A percentile compares a stretch with the other conserved stretches of the same genome.
These are phyloP conservation scores for Lerema accius DNA, from an alignment of 1,140 invertebrate species.

Conservation along the genomic window DNA sequence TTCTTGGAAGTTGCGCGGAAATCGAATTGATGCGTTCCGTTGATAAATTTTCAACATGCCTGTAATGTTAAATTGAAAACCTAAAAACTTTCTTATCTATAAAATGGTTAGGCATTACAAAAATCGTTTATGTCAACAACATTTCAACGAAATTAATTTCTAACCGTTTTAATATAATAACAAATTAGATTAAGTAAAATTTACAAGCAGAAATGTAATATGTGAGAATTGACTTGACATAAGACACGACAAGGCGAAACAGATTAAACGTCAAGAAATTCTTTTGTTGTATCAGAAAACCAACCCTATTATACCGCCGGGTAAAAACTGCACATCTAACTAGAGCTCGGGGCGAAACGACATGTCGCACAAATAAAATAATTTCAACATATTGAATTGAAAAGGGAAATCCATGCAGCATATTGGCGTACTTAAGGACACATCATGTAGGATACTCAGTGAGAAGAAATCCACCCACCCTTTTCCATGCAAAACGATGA, in stretches of 20 bases:
- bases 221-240: no score
- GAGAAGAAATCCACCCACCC: constrained; percentile 16
- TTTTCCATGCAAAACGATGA: constrained; percentile 15
- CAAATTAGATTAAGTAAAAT: no score
- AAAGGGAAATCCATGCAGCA: constrained; percentile 28
- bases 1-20: constrained; percentile 29
- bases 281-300: neutral
- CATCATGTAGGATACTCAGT: constrained; percentile 26
- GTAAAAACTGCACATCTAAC: constrained; percentile 7
- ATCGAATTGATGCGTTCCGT: constrained; percentile 33
- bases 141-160: no score
- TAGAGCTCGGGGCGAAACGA: neutral
- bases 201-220: no score
- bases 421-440: constrained; percentile 36
- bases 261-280: no score
- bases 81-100: constrained; percentile 6
- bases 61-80: constrained; percentile 35
- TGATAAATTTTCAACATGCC: constrained; percentile 30
- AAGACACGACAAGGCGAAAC: no score
- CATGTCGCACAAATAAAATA: constrained; percentile 29
- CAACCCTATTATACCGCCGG: neutral
- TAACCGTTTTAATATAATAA: no score
- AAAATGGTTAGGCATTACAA: constrained; percentile 10
- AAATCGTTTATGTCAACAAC: no score
- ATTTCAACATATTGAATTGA: constrained; percentile 27